Evolutionary conservation across 2,113 vertebrate species (phyloP), one percentile per base, ranked within the genome.

Genomic region (Onychostoma macrolepis): DNA sequence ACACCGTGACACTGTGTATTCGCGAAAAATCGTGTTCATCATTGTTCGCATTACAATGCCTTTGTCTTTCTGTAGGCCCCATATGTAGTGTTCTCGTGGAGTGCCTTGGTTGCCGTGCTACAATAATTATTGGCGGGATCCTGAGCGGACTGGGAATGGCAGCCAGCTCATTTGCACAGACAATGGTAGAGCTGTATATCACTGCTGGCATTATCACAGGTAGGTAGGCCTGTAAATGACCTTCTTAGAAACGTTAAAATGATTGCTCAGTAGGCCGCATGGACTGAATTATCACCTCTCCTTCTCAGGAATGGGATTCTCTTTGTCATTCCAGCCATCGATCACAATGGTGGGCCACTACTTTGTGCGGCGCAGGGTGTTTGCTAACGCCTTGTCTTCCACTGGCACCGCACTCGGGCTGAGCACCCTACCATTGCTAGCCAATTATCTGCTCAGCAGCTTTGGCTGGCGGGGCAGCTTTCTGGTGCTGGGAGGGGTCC

Each of bases 381-480:
- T 97, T 85, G 97, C 96, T 91, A 97, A 97, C 0, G 94, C 96
- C 0, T 0, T 96, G 26, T 95, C 96, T 12, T 96, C 97, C n/a
- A 91, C 93, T 0, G 97, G 97, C 0, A 93, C 95, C 43, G 96
- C 97, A 5, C 85, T 97, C 0, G 97, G 97, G 0, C 91, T 96
- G 88, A 95, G 92, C 0, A 90, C 95, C 58, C 95, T 96, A 94
- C 96, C 97, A 0, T 90, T 96, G 85, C 91, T 96, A 33, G 94
- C 96, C 71, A 95, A 94, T 3, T 90, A 92, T 85, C 83, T 97
- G 86, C 90, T 96, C 90, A 93, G 93, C 41, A 74, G 90, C 3
- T 94, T 97, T 89, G 96, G 96, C 72, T 97, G 96, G 96, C 94
- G 96, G 80, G 96, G 96, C 11, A 93, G 96, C 87, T 97, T 97